phyloP scores from a whole-genome alignment of 35 echinoderm and acorn worm genomes.

The Holothuria glaberrima region DNA sequence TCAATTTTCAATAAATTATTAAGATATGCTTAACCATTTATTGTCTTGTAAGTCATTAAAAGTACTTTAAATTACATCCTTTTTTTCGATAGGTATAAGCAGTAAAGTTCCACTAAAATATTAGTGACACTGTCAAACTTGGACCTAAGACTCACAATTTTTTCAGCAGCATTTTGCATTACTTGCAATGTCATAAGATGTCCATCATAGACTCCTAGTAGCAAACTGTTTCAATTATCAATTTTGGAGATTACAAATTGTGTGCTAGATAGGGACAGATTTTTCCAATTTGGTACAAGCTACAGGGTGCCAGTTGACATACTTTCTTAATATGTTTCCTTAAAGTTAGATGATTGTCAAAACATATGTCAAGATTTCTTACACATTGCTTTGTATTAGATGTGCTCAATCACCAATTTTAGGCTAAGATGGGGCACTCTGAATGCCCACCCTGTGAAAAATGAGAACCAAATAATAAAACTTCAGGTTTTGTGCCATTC shows the following conservation, averaged over 20 bases:
- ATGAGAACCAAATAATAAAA: neutral
- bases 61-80: neutral
- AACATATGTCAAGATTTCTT: neutral
- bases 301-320: neutral
- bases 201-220: too few relatives aligned
- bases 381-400: neutral
- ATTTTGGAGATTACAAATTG: neutral
- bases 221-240: neutral
- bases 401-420: neutral
- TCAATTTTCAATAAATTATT: neutral
- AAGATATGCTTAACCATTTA: neutral
- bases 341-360: neutral
- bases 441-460: neutral
- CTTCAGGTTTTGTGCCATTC: too few relatives aligned
- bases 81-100: neutral
- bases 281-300: neutral
- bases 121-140: too few relatives aligned
- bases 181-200: too few relatives aligned
- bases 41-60: too few relatives aligned
- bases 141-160: too few relatives aligned
- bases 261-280: neutral
- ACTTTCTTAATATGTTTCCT: neutral
- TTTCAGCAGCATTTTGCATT: too few relatives aligned
- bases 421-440: neutral
- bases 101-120: too few relatives aligned